Evolutionary conservation across 2,888 invertebrate genomes (phyloP), one percentile per base, ranked within the genome.

Genomic region (Flabesymbios commensalis): DNA sequence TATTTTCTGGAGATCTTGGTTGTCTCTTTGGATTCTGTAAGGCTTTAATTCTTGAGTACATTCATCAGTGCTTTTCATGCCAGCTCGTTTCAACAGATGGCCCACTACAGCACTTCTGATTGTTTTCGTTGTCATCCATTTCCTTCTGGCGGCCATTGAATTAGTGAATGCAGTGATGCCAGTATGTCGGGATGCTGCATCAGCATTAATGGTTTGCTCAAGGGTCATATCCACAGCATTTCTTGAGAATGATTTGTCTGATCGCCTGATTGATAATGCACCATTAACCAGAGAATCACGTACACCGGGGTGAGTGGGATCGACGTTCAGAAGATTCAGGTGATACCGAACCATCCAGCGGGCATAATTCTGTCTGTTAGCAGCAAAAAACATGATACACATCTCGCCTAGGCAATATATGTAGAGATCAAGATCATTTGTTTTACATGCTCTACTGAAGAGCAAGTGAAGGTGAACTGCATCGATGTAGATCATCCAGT

Each of bases 271-370:
- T 28, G 65, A 63, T 22, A 64, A 64, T 31, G 63, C 42, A 19
- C 63, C 63, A 36, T 49, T 47, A 32, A 54, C 57, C 29, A 59
- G 59, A 17, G 54, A 55, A 17, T 52, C 19, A 4, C 42, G n/a
- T 4, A 64, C 28, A 42, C 59, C 65, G 31, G 65, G 63, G 49
- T 64, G 63, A 19, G 62, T 36, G 19, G 39, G 7, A 4, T 59
- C 59, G n/a, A 63, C 45, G 51, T 67, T 70, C 17, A 67, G 22
- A 29, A 67, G 36, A 51, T 70, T 64, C 19, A 70, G 39, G 19
- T 65, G 62, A 29, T 59, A 67, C 45, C 57, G 67, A 4, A 61
- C 49, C 67, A 67, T 57, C 70, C 67, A 70, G 24, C 69, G 42
- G 10, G 69, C 41, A 58, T 70, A 69, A 43, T 67, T 67, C 3